Percentiles rank a stretch among this genome's conserved stretches.
phyloP scores from a whole-genome alignment of 2,797 vertebrate genomes.

The Enteromius anoplus region DNA sequence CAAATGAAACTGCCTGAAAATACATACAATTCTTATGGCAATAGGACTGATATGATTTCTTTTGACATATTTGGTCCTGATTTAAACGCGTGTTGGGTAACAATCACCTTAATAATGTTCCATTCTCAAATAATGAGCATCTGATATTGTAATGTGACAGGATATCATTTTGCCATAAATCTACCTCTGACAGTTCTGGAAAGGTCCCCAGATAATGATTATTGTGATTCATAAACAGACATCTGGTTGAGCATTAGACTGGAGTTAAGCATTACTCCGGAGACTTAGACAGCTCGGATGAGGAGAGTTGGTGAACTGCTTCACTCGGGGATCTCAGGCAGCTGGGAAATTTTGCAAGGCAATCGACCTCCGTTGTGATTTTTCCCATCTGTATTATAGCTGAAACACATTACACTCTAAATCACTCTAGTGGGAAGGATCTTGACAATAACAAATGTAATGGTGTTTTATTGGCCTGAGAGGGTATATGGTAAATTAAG shows the following conservation, averaged over 20 bases:
- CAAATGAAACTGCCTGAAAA: conserved; percentile 14
- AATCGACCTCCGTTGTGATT: conserved; percentile 14
- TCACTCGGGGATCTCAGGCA: conserved; percentile 26
- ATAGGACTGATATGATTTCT: neutral
- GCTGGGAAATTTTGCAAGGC: conserved; percentile 27
- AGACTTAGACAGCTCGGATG: conserved; percentile 20
- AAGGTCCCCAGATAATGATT: conserved; percentile 29
- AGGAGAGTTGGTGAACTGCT: conserved; percentile 28
- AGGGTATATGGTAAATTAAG: conserved; percentile 3
- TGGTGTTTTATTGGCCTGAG: conserved; percentile 9
- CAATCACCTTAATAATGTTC: conserved; percentile 20
- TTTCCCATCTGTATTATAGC: conserved; percentile 26
- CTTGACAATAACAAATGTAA: conserved; percentile 4
- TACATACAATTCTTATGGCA: neutral
- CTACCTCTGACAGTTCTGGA: conserved; percentile 36
- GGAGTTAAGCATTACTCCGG: neutral
- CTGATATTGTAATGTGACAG: conserved; percentile 40
- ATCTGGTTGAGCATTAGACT: conserved; percentile 38
- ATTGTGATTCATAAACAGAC: conserved; percentile 40
- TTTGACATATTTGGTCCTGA: conserved; percentile 3
- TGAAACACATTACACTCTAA: neutral
- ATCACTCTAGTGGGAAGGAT: conserved; percentile 1
- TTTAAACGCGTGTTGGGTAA: conserved; percentile 16
- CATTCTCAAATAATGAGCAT: conserved; percentile 14
- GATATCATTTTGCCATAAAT: conserved; percentile 34